phyloP scores from a whole-genome alignment of 1,140 invertebrate genomes.

The Lamellibrachia luymesi region DNA sequence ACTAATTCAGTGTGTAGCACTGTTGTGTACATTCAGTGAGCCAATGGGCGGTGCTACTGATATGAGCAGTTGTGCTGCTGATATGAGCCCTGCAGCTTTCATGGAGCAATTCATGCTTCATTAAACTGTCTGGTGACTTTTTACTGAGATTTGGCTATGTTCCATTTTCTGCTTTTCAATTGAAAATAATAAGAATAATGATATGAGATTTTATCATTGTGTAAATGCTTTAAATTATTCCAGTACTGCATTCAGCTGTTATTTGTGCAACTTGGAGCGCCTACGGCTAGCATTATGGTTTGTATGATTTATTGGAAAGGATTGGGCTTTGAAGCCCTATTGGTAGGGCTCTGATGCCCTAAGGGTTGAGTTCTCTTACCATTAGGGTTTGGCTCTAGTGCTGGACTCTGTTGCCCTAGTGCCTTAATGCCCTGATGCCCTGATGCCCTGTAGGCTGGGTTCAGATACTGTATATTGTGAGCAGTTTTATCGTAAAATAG shows the following conservation, averaged over 20 bases:
- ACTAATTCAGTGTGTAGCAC: background rate
- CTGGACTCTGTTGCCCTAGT: background rate
- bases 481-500: background rate
- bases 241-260: background rate
- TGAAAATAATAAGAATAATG: background rate
- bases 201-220: background rate
- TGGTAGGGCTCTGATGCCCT: too few species aligned
- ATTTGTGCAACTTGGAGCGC: background rate
- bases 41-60: background rate
- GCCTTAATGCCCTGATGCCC: background rate
- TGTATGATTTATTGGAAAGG: background rate
- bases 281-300: too few species aligned
- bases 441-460: background rate
- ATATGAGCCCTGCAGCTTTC: background rate
- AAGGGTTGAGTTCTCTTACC: background rate
- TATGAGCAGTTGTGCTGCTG: background rate
- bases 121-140: constrained; percentile 8
- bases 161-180: background rate
- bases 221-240: background rate
- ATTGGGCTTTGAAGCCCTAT: too few species aligned
- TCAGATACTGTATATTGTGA: background rate
- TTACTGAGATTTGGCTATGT: background rate
- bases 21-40: background rate
- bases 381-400: background rate
- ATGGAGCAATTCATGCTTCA: background rate